Evolutionary conservation across 2,888 invertebrate species (phyloP).

Genomic region (Orthosia gothica): DNA sequence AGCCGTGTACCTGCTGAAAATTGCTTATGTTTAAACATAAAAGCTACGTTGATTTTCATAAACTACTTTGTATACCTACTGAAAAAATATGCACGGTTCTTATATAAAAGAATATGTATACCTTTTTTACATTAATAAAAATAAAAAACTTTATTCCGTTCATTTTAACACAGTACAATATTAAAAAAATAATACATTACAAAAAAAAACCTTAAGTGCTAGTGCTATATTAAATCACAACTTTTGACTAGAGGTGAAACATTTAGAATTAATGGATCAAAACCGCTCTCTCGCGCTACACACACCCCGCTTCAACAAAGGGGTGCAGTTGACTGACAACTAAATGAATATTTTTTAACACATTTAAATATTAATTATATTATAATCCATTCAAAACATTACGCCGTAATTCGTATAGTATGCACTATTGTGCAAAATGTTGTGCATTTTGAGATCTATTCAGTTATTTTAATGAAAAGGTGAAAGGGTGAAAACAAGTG

Average conservation of each 20-base stretch:
- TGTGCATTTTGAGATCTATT: conserved; percentile 75
- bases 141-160: no score
- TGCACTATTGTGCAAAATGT: conserved; percentile 66
- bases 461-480: conserved; percentile 55
- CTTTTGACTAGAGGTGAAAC: background rate
- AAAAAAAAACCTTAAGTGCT: no score
- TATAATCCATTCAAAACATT: conserved; percentile 78
- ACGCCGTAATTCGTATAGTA: conserved; percentile 71
- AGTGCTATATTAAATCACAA: background rate
- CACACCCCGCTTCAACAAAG: conserved; percentile 54
- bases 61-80: no score
- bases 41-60: no score
- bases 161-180: no score
- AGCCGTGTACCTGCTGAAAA: no score
- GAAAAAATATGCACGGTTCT: no score
- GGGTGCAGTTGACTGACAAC: conserved; percentile 85
- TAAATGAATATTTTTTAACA: conserved; percentile 85
- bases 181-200: no score
- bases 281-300: conserved; percentile 38
- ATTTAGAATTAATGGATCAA: conserved; percentile 68
- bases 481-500: conserved; percentile 55
- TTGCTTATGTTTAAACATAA: no score
- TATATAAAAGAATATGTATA: no score
- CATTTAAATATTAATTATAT: conserved; percentile 89
- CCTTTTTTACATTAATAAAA: no score